Conservation (phyloP, 2,113 vertebrate species). For the Oncorhynchus masou region DNA sequence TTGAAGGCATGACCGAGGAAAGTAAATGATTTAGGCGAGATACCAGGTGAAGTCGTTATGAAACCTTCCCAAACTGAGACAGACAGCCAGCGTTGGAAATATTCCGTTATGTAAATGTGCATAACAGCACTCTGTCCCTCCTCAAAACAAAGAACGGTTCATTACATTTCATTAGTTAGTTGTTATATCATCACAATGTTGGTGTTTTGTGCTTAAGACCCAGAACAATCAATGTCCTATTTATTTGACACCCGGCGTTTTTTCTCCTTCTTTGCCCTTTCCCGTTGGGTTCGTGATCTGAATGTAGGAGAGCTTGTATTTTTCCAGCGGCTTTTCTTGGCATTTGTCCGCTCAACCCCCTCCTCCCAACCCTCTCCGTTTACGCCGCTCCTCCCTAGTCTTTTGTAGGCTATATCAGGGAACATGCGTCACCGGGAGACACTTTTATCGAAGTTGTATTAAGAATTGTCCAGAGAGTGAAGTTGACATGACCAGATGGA, state of each 20-base stretch:
- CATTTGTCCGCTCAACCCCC: conserved; percentile 20
- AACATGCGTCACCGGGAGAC: conserved; percentile 44
- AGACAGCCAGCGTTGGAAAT: background rate
- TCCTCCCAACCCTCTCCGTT: background rate
- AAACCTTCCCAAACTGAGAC: conserved; percentile 39
- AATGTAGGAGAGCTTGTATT: conserved; percentile 54
- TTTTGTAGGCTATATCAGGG: conserved; percentile 32
- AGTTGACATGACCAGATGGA: conserved; percentile 27
- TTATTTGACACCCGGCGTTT: background rate
- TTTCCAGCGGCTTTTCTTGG: conserved; percentile 64
- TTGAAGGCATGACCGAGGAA: background rate
- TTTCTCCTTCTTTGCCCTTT: background rate
- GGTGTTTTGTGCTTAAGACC: background rate
- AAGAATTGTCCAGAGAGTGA: conserved; percentile 28
- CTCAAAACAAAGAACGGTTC: background rate
- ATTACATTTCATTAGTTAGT: background rate
- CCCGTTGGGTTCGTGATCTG: background rate
- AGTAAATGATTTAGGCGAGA: conserved; percentile 21
- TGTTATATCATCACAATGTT: background rate
- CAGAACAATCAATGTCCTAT: background rate
- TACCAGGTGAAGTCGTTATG: conserved; percentile 45
- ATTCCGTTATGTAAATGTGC: background rate
- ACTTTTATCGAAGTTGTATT: conserved; percentile 35
- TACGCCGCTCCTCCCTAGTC: conserved; percentile 1
- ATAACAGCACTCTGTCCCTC: background rate